Evolutionary conservation across 2,888 invertebrate species (phyloP).

Genomic region (Drosophila limbata): DNA sequence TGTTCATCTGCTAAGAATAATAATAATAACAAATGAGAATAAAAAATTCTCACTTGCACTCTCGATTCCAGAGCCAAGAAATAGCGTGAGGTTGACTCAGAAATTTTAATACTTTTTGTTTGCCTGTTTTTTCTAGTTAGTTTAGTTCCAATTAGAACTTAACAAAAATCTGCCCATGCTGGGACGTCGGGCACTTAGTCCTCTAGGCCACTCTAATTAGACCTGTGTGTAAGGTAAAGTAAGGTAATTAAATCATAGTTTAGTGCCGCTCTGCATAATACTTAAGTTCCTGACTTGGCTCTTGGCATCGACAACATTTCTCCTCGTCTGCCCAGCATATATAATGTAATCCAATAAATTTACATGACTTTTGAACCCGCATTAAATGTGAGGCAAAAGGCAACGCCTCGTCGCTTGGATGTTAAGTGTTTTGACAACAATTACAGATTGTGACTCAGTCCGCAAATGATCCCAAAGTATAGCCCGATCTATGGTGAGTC

Average conservation of each 20-base stretch:
- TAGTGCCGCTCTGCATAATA: constrained; percentile 27
- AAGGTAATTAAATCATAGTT: constrained; percentile 19
- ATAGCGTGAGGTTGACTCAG: constrained; percentile 24
- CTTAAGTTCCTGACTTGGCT: constrained; percentile 12
- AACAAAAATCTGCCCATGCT: no score
- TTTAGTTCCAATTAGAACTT: no score
- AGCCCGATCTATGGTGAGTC: constrained; percentile 30
- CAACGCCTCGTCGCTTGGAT: constrained; percentile 7
- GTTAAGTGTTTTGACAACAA: constrained; percentile 33
- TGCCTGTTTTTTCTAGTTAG: no score
- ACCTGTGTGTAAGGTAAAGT: constrained; percentile 4
- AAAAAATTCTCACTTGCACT: constrained; percentile 1
- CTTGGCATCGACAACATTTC: background rate
- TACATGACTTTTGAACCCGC: constrained; percentile 35
- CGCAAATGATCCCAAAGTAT: constrained; percentile 2
- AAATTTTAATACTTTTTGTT: background rate
- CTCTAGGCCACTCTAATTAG: constrained; percentile 8
- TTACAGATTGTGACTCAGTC: constrained; percentile 34
- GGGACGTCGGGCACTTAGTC: no score
- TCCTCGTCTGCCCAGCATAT: background rate
- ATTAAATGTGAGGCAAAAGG: constrained; percentile 17
- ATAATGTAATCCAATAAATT: constrained; percentile 37
- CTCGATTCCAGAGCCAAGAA: background rate
- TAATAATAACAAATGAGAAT: background rate
- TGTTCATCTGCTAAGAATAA: background rate